These are phyloP conservation scores for Tokudaia muenninki DNA, from an alignment of 2,797 vertebrate genomes.

Conservation along the genomic window DNA sequence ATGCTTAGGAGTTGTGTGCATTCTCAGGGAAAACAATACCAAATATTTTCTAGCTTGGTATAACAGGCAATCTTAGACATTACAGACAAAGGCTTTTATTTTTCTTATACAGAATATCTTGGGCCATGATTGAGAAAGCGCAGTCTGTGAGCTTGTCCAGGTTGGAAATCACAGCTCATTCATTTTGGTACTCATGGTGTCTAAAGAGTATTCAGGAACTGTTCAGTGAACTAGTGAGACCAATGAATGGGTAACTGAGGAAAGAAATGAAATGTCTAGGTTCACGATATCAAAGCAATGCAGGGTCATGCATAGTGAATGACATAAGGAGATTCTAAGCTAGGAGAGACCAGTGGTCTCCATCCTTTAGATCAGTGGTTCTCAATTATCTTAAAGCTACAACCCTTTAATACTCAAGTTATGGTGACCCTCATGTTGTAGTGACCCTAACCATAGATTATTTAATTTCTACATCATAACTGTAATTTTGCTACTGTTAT, in stretches of 20 bases:
- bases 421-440: background rate
- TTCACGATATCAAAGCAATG: background rate
- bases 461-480: background rate
- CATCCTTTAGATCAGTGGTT: background rate
- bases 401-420: background rate
- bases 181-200: background rate
- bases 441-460: background rate
- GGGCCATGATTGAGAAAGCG: background rate
- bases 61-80: background rate
- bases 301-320: background rate
- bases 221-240: slow-evolving; percentile 6
- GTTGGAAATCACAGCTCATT: slow-evolving; percentile 17
- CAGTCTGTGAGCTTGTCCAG: background rate
- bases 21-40: background rate
- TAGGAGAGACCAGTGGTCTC: background rate
- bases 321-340: background rate
- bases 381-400: background rate
- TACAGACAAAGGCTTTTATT: slow-evolving; percentile 3
- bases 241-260: background rate
- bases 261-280: background rate
- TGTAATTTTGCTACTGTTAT: background rate
- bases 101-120: slow-evolving; percentile 54
- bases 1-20: slow-evolving; percentile 35
- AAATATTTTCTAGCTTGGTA: background rate
- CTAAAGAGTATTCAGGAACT: slow-evolving; percentile 17